Conservation (phyloP, 2,113 vertebrate genomes). For the Falcunculus frontatus region DNA sequence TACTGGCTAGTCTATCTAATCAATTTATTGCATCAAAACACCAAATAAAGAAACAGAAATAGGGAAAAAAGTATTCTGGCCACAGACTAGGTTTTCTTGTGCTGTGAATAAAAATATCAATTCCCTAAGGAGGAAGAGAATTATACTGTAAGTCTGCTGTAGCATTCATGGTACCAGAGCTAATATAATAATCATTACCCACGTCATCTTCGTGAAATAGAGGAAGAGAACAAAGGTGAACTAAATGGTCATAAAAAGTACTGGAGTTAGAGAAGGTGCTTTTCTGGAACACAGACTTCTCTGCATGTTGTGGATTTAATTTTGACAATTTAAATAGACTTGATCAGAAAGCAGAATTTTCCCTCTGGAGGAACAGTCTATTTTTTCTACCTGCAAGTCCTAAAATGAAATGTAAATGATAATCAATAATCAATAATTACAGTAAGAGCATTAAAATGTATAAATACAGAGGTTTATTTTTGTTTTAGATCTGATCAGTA, state of each 20-base stretch:
- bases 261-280: neutral
- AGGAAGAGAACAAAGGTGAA: conserved; percentile 39
- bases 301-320: neutral
- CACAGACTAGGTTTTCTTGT: conserved; percentile 22
- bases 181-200: conserved; percentile 32
- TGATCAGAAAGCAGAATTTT: neutral
- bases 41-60: conserved; percentile 48
- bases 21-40: conserved; percentile 49
- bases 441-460: neutral
- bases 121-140: conserved; percentile 42
- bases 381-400: neutral
- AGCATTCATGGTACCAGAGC: conserved; percentile 16
- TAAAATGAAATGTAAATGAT: neutral
- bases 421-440: neutral
- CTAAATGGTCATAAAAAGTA: neutral
- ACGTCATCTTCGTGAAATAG: conserved; percentile 13
- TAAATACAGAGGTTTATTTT: neutral
- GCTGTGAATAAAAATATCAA: conserved; percentile 31
- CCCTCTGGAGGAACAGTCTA: neutral
- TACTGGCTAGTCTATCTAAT: conserved; percentile 50
- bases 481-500: neutral
- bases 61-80: neutral
- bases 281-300: neutral
- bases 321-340: neutral
- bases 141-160: conserved; percentile 2